These are phyloP conservation scores for Hypselothyrea guttata DNA, from an alignment of 2,888 invertebrate species.

Conservation along the genomic window DNA sequence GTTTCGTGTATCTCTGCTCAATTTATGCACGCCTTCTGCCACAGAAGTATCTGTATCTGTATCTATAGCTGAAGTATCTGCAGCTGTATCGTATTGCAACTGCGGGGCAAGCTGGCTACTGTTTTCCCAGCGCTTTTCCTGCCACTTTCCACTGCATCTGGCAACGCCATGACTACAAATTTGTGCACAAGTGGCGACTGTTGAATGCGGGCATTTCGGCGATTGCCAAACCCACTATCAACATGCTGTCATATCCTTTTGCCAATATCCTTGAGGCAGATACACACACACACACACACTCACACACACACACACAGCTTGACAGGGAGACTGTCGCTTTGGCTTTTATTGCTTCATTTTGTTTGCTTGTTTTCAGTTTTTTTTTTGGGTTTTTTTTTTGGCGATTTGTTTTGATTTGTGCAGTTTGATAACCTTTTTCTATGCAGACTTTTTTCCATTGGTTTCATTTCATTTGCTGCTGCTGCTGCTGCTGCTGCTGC, in stretches of 20 bases:
- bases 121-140: conserved; percentile 26
- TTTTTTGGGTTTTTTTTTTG: no score
- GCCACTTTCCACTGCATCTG: conserved; percentile 28
- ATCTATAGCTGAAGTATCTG: conserved; percentile 17
- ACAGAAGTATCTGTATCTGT: conserved; percentile 21
- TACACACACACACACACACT: conserved; percentile 14
- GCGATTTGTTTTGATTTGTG: conserved; percentile 73
- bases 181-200: conserved; percentile 55
- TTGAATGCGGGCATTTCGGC: conserved; percentile 2
- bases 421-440: conserved; percentile 71
- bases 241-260: conserved; percentile 72
- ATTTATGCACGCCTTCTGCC: conserved; percentile 59
- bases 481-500: conserved; percentile 28
- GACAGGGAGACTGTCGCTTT: conserved; percentile 47
- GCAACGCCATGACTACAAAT: conserved; percentile 36
- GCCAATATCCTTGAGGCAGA: conserved; percentile 62
- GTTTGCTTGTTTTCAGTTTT: conserved; percentile 2
- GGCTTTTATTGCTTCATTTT: conserved; percentile 72
- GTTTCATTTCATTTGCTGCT: conserved; percentile 35
- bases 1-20: conserved; percentile 29
- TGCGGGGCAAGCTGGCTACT: conserved; percentile 48
- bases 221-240: conserved; percentile 60
- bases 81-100: conserved; percentile 36
- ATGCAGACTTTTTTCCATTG: conserved; percentile 29
- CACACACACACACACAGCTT: conserved; percentile 14